Conservation (phyloP, 2,888 invertebrate genomes). For the Microctonus aethiopoides region DNA sequence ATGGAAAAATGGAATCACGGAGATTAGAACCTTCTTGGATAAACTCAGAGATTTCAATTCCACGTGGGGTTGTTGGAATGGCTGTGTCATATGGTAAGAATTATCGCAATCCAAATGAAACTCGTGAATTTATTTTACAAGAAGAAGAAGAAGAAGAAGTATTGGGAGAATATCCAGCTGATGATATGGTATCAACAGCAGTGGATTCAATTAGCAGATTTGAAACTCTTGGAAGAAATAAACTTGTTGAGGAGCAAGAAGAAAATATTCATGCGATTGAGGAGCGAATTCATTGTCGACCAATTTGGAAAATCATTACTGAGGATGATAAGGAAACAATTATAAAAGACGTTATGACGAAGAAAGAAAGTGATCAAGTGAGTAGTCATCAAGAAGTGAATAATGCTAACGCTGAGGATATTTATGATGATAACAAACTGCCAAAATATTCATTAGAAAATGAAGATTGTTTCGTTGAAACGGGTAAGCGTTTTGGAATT, state of each 20-base stretch:
- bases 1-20: conserved; percentile 17
- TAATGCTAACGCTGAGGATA: conserved; percentile 18
- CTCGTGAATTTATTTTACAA: conserved; percentile 53
- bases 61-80: conserved; percentile 58
- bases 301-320: conserved; percentile 55
- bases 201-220: conserved; percentile 39
- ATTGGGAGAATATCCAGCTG: not conserved
- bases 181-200: conserved; percentile 33
- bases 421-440: conserved; percentile 34
- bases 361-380: conserved; percentile 14
- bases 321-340: conserved; percentile 17
- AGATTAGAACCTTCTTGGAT: conserved; percentile 37
- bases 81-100: conserved; percentile 57
- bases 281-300: conserved; percentile 44
- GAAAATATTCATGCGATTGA: conserved; percentile 30
- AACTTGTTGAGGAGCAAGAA: conserved; percentile 32
- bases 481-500: no score
- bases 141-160: conserved; percentile 50
- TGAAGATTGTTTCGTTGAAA: conserved; percentile 26
- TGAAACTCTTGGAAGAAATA: conserved; percentile 49
- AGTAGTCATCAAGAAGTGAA: not conserved
- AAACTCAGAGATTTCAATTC: conserved; percentile 40
- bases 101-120: conserved; percentile 53
- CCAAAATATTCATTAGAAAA: conserved; percentile 39
- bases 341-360: not conserved